A percentile compares a stretch with the other conserved stretches of the same genome.
Conservation (phyloP, 1,140 invertebrate genomes). For the Panonychus citri region DNA sequence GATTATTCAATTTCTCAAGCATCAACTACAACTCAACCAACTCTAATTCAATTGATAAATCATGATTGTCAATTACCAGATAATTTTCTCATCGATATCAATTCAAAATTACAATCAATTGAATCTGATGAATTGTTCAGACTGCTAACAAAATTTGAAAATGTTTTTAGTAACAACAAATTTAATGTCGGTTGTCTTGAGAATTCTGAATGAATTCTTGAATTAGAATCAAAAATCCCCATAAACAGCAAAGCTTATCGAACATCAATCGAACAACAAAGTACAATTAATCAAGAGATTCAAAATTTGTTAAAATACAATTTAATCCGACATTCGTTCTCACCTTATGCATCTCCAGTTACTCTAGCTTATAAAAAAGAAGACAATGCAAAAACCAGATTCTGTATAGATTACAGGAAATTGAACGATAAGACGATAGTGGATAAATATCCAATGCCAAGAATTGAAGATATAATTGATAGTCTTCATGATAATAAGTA, state of each 20-base stretch:
- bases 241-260: neutral
- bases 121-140: neutral
- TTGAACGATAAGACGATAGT: constrained; percentile 1
- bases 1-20: neutral
- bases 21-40: neutral
- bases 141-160: neutral
- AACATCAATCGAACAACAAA: neutral
- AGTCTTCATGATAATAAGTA: constrained; percentile 3
- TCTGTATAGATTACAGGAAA: constrained; percentile 1
- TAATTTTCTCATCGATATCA: neutral
- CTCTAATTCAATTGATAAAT: neutral
- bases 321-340: neutral
- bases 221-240: neutral
- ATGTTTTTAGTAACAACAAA: neutral
- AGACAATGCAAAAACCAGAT: neutral
- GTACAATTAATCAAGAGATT: neutral
- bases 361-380: neutral
- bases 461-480: constrained; percentile 1
- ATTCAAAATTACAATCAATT: neutral
- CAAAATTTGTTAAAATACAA: neutral
- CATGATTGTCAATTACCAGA: neutral
- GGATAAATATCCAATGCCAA: constrained; percentile 1
- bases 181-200: neutral
- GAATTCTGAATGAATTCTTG: neutral
- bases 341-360: neutral